Evolutionary conservation across 2,113 vertebrate species (phyloP), one percentile per base, ranked within the genome.

Genomic region (Microcebus tavaratra): DNA sequence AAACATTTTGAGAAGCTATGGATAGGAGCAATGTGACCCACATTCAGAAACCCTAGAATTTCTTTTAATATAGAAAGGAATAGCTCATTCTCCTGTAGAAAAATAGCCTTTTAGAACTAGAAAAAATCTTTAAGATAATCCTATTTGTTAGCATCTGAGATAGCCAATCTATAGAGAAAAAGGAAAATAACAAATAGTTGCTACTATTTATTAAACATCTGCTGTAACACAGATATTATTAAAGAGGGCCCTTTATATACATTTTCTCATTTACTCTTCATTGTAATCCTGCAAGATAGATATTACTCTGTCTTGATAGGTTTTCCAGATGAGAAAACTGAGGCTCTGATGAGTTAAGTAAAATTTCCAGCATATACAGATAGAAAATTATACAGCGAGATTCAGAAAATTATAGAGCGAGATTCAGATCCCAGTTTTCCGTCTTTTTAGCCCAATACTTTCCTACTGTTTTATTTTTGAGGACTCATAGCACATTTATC

Each of bases 1-100:
- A 93, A 7, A 91, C 23, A 72, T 87, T 92, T 94, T 96, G 55
- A 90, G 76, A 96, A 90, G 85, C 53, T 94, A 29, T 8, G 34
- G 25, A 39, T 84, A 81, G 20, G 20, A 39, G 45, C 13, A 84
- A 50, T 92, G 42, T 80, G 80, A 67, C 2, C n/a, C 6, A 50
- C 53, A 92, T 92, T 93, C 72, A 85, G 25, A 95, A 95, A 67
- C 18, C 5, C 36, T 48, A 68, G 23, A 92, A 39, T 95, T 96
- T 92, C 21, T 70, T 48, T 59, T 76, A 90, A 86, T 89, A 50
- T 85, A 91, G 39, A 87, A 96, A 92, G 59, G 76, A 76, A 59
- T 78, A 45, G 21, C 25, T 87, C n/a, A n/a, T 27, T 87, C 84
- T 75, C 31, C 25, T 25, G 1, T 90, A 53, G 45, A 83, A 76